These are phyloP conservation scores for Drosophila chauvacae DNA, from an alignment of 1,140 invertebrate species.

Conservation along the genomic window DNA sequence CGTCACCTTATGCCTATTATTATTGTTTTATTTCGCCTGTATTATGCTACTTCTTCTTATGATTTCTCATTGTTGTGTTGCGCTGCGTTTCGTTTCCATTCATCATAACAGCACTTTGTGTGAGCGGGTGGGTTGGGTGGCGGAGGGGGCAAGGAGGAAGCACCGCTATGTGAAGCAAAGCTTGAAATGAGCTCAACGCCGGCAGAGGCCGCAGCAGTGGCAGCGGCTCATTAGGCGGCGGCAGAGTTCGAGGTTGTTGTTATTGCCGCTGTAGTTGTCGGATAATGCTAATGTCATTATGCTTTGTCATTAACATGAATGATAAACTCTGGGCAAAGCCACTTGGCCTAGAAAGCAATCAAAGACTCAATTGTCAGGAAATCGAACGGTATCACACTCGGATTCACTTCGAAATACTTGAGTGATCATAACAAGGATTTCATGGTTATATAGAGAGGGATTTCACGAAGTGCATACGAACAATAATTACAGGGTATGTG, in stretches of 20 bases:
- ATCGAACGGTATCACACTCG: slow-evolving; percentile 22
- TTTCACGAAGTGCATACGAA: neutral
- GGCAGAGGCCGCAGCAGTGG: slow-evolving; percentile 11
- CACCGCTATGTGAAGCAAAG: slow-evolving; percentile 75
- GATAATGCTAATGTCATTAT: slow-evolving; percentile 77
- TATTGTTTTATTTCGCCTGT: slow-evolving; percentile 68
- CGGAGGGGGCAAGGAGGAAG: slow-evolving; percentile 26
- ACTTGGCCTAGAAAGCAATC: slow-evolving; percentile 81
- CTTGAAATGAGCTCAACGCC: slow-evolving; percentile 54
- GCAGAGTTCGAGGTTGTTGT: slow-evolving; percentile 46
- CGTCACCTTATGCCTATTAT: slow-evolving; percentile 82
- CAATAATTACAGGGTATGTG: no score
- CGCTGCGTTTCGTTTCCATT: slow-evolving; percentile 67
- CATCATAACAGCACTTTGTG: slow-evolving; percentile 75
- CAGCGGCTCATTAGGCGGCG: slow-evolving; percentile 60
- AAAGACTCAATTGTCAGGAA: slow-evolving; percentile 44
- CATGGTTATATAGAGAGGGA: neutral
- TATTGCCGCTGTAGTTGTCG: slow-evolving; percentile 31
- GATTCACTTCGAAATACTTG: neutral
- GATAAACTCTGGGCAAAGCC: slow-evolving; percentile 49
- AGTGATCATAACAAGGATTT: slow-evolving; percentile 8
- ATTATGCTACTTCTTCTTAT: slow-evolving; percentile 63
- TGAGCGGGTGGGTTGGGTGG: slow-evolving; percentile 11
- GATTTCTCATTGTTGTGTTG: slow-evolving; percentile 78
- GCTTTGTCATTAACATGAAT: slow-evolving; percentile 72